Evolutionary conservation across 2,888 invertebrate genomes (phyloP).

Genomic region (Palloptera scutellata): DNA sequence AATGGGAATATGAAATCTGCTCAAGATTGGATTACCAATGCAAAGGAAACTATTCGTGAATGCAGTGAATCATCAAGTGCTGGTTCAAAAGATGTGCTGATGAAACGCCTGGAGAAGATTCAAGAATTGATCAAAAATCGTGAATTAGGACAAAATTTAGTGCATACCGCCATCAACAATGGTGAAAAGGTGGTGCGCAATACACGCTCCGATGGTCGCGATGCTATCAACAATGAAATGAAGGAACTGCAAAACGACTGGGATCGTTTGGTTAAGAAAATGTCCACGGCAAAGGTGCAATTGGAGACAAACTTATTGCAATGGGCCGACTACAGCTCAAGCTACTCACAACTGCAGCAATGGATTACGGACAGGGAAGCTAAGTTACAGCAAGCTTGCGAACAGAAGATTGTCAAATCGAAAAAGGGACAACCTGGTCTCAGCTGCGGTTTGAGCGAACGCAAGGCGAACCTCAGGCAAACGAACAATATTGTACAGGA

Average conservation of each 20-base stretch:
- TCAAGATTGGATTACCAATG: constrained; percentile 85
- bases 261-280: constrained; percentile 89
- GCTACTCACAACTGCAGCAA: constrained; percentile 89
- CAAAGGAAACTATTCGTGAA: constrained; percentile 81
- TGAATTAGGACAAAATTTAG: constrained; percentile 86
- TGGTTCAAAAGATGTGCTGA: constrained; percentile 83
- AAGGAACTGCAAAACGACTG: constrained; percentile 91
- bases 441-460: constrained; percentile 81
- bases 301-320: constrained; percentile 89
- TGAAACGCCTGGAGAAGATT: constrained; percentile 79
- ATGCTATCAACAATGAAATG: constrained; percentile 84
- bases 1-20: constrained; percentile 79
- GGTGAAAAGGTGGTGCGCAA: constrained; percentile 90
- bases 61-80: constrained; percentile 79
- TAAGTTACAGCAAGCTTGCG: constrained; percentile 87
- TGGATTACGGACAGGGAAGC: constrained; percentile 95
- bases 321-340: constrained; percentile 96
- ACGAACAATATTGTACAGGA: constrained; percentile 96
- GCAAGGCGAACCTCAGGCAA: constrained; percentile 87
- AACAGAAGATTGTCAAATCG: constrained; percentile 81
- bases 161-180: constrained; percentile 86
- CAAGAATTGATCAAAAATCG: constrained; percentile 82
- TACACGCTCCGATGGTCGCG: constrained; percentile 88
- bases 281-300: constrained; percentile 90
- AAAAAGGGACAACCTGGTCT: constrained; percentile 81